Percentiles rank a stretch among this genome's conserved stretches.
Conservation (phyloP, 2,888 invertebrate genomes). For the Polydrusus pterygomalis region DNA sequence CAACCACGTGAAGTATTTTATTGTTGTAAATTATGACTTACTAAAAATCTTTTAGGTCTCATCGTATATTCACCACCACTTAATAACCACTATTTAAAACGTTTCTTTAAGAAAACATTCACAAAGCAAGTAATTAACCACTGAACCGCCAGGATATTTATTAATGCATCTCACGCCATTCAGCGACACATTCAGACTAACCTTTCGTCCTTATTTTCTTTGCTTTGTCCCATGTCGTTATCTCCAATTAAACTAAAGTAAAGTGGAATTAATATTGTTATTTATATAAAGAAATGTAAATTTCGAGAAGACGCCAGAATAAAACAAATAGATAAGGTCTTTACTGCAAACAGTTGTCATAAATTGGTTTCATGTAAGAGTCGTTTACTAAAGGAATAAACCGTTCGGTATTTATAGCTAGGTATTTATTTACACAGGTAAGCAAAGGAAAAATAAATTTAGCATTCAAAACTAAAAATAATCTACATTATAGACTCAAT, state of each 20-base stretch:
- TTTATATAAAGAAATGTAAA: neutral
- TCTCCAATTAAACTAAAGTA: neutral
- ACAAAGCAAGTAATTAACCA: neutral
- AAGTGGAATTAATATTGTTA: neutral
- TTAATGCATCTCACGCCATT: neutral
- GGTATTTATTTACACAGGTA: too few species aligned
- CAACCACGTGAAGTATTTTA: too few species aligned
- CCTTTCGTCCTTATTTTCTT: neutral
- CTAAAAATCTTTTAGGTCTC: too few species aligned
- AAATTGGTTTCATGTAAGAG: neutral
- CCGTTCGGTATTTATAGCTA: too few species aligned
- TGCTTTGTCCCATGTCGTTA: neutral
- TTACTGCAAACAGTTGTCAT: neutral
- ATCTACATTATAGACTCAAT: too few species aligned
- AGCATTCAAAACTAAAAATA: too few species aligned
- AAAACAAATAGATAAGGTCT: neutral
- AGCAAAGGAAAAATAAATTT: too few species aligned
- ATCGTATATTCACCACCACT: too few species aligned
- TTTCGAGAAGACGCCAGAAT: slow-evolving; percentile 11
- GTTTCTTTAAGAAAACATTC: neutral
- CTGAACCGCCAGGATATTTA: neutral
- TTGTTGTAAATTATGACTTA: too few species aligned
- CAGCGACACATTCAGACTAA: neutral
- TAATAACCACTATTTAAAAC: too few species aligned
- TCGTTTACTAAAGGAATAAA: too few species aligned